phyloP scores from a whole-genome alignment of 2,888 invertebrate species.

The Laspeyria flexula region DNA sequence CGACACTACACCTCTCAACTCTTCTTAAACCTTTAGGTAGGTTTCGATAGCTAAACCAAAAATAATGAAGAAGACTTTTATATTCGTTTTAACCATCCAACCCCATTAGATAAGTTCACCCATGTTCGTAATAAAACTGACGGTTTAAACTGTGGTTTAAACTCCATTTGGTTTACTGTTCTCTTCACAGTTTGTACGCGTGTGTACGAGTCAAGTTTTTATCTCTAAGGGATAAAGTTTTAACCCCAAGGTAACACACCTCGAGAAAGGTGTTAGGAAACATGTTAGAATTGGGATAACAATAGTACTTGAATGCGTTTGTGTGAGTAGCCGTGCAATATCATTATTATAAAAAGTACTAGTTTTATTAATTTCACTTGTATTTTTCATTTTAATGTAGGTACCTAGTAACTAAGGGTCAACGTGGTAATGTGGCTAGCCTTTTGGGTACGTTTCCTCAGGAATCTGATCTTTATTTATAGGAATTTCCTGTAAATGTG shows the following conservation, averaged over 20 bases:
- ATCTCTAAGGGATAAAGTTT: constrained; percentile 33
- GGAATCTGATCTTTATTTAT: no score
- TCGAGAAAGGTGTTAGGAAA: constrained; percentile 23
- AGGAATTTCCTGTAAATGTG: no score
- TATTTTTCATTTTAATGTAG: no score
- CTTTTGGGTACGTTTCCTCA: no score
- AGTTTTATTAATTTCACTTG: no score
- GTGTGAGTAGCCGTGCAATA: neutral
- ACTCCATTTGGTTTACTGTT: constrained; percentile 29
- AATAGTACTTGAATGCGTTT: constrained; percentile 9
- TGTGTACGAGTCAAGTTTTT: constrained; percentile 28
- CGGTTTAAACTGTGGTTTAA: constrained; percentile 30
- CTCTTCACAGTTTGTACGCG: constrained; percentile 11
- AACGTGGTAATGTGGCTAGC: no score
- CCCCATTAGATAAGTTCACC: neutral
- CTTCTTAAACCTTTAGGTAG: no score
- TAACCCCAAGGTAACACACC: constrained; percentile 19
- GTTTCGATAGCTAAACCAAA: no score
- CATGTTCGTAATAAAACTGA: constrained; percentile 7
- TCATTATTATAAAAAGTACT: neutral
- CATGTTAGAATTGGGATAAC: constrained; percentile 21
- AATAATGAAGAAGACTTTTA: no score
- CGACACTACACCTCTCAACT: no score
- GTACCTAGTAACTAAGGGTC: no score
- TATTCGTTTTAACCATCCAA: neutral